Base-by-base conservation (phyloP, 2,797 vertebrate species). In the Pipistrellus pipistrellus region DNA sequence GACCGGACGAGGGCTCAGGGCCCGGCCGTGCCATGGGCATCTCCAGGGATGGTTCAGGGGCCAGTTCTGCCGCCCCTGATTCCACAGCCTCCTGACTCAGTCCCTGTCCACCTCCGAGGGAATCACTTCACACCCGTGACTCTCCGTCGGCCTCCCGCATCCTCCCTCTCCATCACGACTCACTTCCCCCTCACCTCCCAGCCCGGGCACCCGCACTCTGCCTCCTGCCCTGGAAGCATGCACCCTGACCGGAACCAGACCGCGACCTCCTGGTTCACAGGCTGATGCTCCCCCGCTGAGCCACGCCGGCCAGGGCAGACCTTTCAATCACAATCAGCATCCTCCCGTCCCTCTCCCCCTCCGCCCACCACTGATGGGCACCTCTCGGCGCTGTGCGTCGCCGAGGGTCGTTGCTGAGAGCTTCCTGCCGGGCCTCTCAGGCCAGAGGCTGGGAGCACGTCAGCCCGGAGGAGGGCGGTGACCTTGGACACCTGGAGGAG, bases 71-170 rank as follows among this genome's bases (percentile, higher is more conserved):
- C 51, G 30, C 20, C 69, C 35, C 77, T 30, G 32, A 0, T 7
- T 30, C 21, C 0, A 12, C 8, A 57, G 20, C 48, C 30, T 78
- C 69, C 64, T 2, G 48, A 51, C 30, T 91, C 59, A 8, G 48
- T 46, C 95, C 44, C 73, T 35, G 44, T 25, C n/a, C 17, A 21
- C 59, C 51, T 90, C 30, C 78, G 27, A 11, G 57, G 77, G 85
- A 76, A 85, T 41, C 32, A 23, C 21, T 55, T 88, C 62, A 30
- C 85, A 20, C 62, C 62, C 6, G 35, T n/a, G 35, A 3, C 51
- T 87, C 38, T 25, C 10, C 38, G 27, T 3, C 13, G 1, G 64
- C 69, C 64, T n/a, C 15, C 51, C 1, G 5, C 81, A n/a, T 32
- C 77, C 77, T 55, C 30, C 5, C 73, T 59, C 85, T 86, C 78